phyloP scores from a whole-genome alignment of 1,140 invertebrate genomes.

The Nasonia vitripennis region DNA sequence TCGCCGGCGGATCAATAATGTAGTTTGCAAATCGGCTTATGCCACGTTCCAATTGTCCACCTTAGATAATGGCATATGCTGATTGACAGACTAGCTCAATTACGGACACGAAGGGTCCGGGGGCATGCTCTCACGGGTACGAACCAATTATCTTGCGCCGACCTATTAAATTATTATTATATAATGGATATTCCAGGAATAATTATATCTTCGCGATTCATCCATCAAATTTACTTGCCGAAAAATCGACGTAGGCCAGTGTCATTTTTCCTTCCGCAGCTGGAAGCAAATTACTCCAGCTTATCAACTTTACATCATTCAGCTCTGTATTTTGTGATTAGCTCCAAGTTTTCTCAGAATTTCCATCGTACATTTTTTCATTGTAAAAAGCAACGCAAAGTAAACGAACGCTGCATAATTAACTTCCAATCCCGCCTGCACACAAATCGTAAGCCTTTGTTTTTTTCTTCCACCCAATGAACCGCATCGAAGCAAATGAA shows the following conservation, averaged over 20 bases:
- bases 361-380: not conserved
- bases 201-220: not conserved
- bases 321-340: too few relatives aligned
- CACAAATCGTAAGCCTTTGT: not conserved
- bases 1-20: not conserved
- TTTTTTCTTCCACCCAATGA: not conserved
- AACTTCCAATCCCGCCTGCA: not conserved
- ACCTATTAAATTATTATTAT: not conserved
- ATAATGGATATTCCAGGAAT: too few relatives aligned
- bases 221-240: not conserved
- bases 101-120: not conserved
- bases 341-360: too few relatives aligned
- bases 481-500: not conserved
- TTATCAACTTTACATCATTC: too few relatives aligned
- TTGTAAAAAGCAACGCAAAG: not conserved
- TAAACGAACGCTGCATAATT: not conserved
- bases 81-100: not conserved
- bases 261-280: too few relatives aligned
- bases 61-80: conserved; percentile 1
- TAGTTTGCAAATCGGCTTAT: not conserved
- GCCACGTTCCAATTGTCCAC: not conserved
- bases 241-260: not conserved
- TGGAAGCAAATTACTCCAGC: too few relatives aligned
- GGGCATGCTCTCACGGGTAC: not conserved
- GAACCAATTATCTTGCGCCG: not conserved